Base-by-base conservation (phyloP, 1,140 invertebrate genomes). In the Lasaia peninsularis region DNA sequence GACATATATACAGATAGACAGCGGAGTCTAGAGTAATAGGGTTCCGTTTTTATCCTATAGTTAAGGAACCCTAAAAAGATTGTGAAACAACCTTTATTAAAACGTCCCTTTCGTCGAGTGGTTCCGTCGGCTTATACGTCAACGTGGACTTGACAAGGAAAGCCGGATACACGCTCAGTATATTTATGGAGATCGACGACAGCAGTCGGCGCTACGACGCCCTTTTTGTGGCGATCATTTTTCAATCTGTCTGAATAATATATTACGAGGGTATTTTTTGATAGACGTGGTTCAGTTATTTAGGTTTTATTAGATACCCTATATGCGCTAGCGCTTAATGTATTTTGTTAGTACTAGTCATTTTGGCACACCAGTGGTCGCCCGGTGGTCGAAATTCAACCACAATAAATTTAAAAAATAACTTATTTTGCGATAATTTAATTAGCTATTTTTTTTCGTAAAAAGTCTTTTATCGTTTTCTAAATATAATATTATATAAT, bases 221-320 rank as follows among this genome's bases (percentile, higher is more conserved):
- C 40, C 40, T 48, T 44, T 44, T 48, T 48, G 40, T 48, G 40
- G 40, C 40, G 20, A 21, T 21, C 18, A 48, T 48, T 48, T 48
- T 48, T 48, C 44, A 48, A 48, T 48, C 44, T 48, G 44, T 48
- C 44, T 48, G 44, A 21, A 48, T 48, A 48, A 48, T 48, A 20
- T 20, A 21, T 48, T 48, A 48, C 44, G 44, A n/a, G 44, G 44
- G 18, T 48, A 48, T 48, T 48, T 44, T 48, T 48, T 48, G 44
- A 48, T 48, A 21, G 20, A 48, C 18, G 44, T 20, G 18, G 10
- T 21, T 21, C 11, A 48, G 44, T 48, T 11, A 4, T 48, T 48
- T n/a, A 21, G 44, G 5, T 48, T 21, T 21, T 48, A 21, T 21
- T 21, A 44, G 37, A 14, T 18, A 14, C 18, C 18, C 9, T 8